phyloP scores from a whole-genome alignment of 1,140 invertebrate species.

The Psilanteris sp. region DNA sequence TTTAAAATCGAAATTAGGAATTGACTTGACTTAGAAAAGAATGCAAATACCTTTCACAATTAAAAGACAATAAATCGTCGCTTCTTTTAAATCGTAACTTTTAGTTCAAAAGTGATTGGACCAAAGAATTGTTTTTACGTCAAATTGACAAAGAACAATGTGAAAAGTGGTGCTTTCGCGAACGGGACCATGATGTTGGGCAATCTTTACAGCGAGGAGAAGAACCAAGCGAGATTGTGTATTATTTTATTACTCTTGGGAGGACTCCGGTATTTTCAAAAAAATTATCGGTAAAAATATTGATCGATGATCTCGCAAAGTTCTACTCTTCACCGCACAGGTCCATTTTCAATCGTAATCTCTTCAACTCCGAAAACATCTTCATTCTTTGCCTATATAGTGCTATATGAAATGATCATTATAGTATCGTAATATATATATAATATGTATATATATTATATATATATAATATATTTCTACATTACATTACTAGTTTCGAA shows the following conservation, averaged over 20 bases:
- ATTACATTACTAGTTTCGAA: conserved; percentile 79
- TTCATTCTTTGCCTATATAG: conserved; percentile 69
- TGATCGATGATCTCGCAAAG: conserved; percentile 56
- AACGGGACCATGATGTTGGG: conserved; percentile 49
- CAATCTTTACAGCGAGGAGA: conserved; percentile 50
- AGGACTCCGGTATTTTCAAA: conserved; percentile 66
- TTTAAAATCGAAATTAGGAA: conserved; percentile 42
- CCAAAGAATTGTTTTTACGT: conserved; percentile 67
- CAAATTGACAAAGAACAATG: conserved; percentile 62
- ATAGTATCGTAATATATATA: conserved; percentile 73
- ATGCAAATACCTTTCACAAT: conserved; percentile 32
- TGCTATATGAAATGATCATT: conserved; percentile 75
- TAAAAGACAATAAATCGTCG: conserved; percentile 54
- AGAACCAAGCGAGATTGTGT: conserved; percentile 66
- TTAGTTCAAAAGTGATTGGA: conserved; percentile 55
- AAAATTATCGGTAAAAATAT: conserved; percentile 75
- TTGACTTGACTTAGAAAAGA: conserved; percentile 53
- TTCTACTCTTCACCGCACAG: conserved; percentile 52
- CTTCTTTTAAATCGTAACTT: conserved; percentile 36
- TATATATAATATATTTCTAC: conserved; percentile 76
- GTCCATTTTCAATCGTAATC: conserved; percentile 69
- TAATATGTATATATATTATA: conserved; percentile 70
- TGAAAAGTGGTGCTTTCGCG: conserved; percentile 62
- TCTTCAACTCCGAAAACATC: conserved; percentile 66
- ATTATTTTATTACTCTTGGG: conserved; percentile 63